A percentile compares a stretch with the other conserved stretches of the same genome.
These are phyloP conservation scores for Alexandromys fortis DNA, from an alignment of 2,113 vertebrate species.

Conservation along the genomic window DNA sequence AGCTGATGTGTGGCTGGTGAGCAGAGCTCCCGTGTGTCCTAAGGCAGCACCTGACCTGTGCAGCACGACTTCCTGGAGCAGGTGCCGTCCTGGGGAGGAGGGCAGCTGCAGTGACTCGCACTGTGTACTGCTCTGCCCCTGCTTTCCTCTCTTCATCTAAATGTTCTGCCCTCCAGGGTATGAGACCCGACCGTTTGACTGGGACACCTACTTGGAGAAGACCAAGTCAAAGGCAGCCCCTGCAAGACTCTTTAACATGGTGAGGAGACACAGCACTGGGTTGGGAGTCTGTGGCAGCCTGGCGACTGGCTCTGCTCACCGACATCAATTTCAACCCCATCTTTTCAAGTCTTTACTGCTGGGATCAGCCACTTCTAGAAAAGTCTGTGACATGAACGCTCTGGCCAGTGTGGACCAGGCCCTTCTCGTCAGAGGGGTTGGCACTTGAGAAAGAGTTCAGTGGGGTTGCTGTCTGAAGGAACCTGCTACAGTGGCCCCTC, in stretches of 20 bases:
- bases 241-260: slow-evolving; percentile 92
- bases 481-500: slow-evolving; percentile 88
- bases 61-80: not conserved
- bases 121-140: fast-evolving
- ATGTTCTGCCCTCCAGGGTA: slow-evolving; percentile 86
- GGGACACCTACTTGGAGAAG: slow-evolving; percentile 92
- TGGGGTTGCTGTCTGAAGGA: slow-evolving; percentile 88
- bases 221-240: slow-evolving; percentile 89
- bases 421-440: slow-evolving; percentile 90
- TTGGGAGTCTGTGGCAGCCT: not conserved
- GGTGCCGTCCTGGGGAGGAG: not conserved
- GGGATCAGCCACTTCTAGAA: slow-evolving; percentile 89
- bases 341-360: slow-evolving; percentile 86
- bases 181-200: slow-evolving; percentile 89
- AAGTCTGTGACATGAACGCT: slow-evolving; percentile 85
- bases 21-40: not conserved
- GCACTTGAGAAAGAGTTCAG: slow-evolving; percentile 92
- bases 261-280: slow-evolving; percentile 81
- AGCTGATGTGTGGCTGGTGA: not conserved
- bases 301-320: not conserved
- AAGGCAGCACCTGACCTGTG: not conserved
- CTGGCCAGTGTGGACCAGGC: slow-evolving; percentile 86
- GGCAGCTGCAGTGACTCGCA: not conserved
- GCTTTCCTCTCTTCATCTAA: not conserved
- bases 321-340: not conserved